These are phyloP conservation scores for Thaumatotibia leucotreta DNA, from an alignment of 1,140 invertebrate species.

Conservation along the genomic window DNA sequence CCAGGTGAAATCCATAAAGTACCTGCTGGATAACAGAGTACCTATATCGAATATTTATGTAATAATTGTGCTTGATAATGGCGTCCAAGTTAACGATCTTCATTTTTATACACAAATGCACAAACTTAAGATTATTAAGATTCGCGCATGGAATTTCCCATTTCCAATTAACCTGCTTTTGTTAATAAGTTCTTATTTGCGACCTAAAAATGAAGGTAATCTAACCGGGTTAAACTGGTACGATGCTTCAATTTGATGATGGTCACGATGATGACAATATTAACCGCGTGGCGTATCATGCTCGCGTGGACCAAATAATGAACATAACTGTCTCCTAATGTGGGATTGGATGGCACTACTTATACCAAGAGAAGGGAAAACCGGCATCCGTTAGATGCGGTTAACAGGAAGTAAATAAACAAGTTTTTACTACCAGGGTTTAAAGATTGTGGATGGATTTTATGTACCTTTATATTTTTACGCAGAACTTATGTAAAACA, in stretches of 20 bases:
- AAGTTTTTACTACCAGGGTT: too few relatives aligned
- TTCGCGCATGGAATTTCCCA: neutral
- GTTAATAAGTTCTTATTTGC: neutral
- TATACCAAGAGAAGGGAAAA: neutral
- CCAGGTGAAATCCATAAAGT: too few relatives aligned
- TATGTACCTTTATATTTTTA: too few relatives aligned
- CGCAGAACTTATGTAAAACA: too few relatives aligned
- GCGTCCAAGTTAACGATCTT: too few relatives aligned
- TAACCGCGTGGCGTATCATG: neutral
- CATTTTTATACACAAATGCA: too few relatives aligned
- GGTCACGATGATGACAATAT: constrained; percentile 10
- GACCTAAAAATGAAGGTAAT: neutral
- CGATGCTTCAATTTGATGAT: neutral
- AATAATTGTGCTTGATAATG: too few relatives aligned
- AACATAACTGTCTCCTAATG: neutral
- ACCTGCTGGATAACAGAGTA: too few relatives aligned
- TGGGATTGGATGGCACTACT: neutral
- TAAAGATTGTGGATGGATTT: too few relatives aligned
- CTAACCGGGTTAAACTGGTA: neutral
- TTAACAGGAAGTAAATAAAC: neutral
- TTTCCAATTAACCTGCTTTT: neutral
- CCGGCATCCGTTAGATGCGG: neutral
- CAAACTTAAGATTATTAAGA: too few relatives aligned
- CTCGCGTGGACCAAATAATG: neutral
- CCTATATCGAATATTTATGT: too few relatives aligned